phyloP scores from a whole-genome alignment of 1,140 invertebrate genomes.

The Zeugodacus cucurbitae region DNA sequence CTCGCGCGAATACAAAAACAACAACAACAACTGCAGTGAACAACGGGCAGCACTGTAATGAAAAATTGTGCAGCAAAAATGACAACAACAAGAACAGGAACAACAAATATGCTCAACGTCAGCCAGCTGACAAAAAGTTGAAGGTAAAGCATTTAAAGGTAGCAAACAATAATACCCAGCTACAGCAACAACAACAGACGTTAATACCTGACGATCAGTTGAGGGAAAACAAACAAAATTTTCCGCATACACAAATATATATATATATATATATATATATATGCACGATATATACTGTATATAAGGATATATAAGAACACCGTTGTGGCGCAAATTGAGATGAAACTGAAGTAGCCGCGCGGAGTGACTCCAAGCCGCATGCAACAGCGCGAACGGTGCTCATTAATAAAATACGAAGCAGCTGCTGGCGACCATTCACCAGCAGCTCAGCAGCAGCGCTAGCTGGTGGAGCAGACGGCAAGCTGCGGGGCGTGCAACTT shows the following conservation, averaged over 20 bases:
- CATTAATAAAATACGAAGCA: slow-evolving; percentile 20
- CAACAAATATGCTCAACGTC: background rate
- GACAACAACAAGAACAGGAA: background rate
- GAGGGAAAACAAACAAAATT: background rate
- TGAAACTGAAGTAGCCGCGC: background rate
- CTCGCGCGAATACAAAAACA: background rate
- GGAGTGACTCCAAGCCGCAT: background rate
- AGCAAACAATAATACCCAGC: background rate
- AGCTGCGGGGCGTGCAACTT: background rate
- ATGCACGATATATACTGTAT: background rate
- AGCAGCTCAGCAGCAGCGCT: background rate
- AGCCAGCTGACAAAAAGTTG: background rate
- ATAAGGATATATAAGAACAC: too few relatives aligned
- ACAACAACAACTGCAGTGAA: background rate
- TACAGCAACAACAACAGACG: background rate
- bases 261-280: background rate
- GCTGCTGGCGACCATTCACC: background rate
- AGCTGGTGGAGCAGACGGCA: background rate
- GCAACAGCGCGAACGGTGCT: background rate
- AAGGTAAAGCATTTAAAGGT: background rate
- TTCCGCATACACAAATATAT: background rate
- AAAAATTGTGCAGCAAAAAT: background rate
- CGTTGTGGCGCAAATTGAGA: background rate
- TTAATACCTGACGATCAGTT: background rate
- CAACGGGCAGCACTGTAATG: background rate